These are phyloP conservation scores for Hydrozoanthus tunicans DNA, from an alignment of 64 coral and sea anemone genomes.

Conservation along the genomic window DNA sequence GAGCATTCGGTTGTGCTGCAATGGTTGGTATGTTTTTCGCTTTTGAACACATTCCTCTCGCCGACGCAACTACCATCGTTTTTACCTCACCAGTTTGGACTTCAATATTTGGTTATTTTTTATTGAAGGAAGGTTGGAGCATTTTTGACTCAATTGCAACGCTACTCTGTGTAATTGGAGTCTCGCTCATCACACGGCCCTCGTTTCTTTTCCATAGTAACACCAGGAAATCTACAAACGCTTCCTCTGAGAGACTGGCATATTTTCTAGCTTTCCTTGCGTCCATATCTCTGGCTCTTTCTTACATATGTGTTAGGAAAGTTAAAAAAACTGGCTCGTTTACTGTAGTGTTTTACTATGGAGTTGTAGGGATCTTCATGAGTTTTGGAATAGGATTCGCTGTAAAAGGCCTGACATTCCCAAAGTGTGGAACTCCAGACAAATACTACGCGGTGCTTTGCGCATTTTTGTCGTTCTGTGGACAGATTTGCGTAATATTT, in stretches of 20 bases:
- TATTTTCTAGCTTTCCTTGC: constrained; percentile 21
- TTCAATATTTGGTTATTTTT: constrained; percentile 38
- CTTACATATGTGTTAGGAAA: constrained; percentile 34
- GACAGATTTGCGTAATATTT: constrained; percentile 39
- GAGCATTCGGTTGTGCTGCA: constrained; percentile 17
- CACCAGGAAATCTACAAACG: background rate
- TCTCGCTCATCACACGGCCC: constrained; percentile 25
- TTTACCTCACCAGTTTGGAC: constrained; percentile 43
- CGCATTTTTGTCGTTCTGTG: constrained; percentile 23
- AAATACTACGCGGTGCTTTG: constrained; percentile 17
- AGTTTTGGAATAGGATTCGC: constrained; percentile 37
- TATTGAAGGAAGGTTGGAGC: constrained; percentile 39
- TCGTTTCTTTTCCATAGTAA: constrained; percentile 19
- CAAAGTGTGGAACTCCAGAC: constrained; percentile 21
- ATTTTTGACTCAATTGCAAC: constrained; percentile 35
- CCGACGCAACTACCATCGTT: constrained; percentile 27
- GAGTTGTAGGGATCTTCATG: constrained; percentile 22
- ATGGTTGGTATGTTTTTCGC: constrained; percentile 40
- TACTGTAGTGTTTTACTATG: constrained; percentile 28
- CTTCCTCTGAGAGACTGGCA: background rate
- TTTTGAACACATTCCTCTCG: constrained; percentile 30
- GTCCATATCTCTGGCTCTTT: constrained; percentile 22
- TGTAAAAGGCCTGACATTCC: constrained; percentile 29
- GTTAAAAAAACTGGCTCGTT: constrained; percentile 17
- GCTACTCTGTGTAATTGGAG: constrained; percentile 10